Base-by-base conservation (phyloP, 2,797 vertebrate species). In the Staurois parvus region DNA sequence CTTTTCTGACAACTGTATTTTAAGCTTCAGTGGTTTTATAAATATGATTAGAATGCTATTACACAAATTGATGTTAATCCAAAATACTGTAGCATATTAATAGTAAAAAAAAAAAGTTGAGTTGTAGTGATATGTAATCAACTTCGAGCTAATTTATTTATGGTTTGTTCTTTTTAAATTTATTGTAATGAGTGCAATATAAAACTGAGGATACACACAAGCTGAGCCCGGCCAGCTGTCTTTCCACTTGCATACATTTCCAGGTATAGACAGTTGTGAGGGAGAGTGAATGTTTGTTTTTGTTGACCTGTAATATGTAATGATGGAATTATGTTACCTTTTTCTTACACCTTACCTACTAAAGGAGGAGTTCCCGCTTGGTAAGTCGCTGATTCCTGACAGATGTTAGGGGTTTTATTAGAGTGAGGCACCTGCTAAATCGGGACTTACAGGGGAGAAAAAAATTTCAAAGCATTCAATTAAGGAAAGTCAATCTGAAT, bases 321-420 rank as follows among this genome's bases (percentile, higher is more conserved):
- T 95, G 96, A 98, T 99, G 97, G 97, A 98, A 98, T 99, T 97
- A 98, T 95, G 97, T 99, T 98, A 97, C 97, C 97, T 99, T 99
- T 99, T 98, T 99, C 97, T 98, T 99, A 98, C 98, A 99, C 98
- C 97, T 97, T 99, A 98, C 98, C 96, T 99, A 98, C 98, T 99
- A 98, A 99, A 99, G 98, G 98, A 99, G 98, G 98, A 99, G 96
- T 96, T 98, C 98, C 98, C 98, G 97, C 97, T 99, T 98, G 98
- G 98, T 99, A 99, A 99, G 98, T 99, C 95, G 97, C 98, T 97
- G 95, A 96, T 95, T 97, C 95, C 94, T 95, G 97, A 90, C 93
- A 98, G 97, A 97, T 95, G 96, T 89, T 91, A 99, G 98, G 96
- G 97, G 92, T 93, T 97, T 96, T 97, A 94, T 95, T 98, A 95